phyloP scores from a whole-genome alignment of 1,140 invertebrate species.

The Brachionus manjavacas region DNA sequence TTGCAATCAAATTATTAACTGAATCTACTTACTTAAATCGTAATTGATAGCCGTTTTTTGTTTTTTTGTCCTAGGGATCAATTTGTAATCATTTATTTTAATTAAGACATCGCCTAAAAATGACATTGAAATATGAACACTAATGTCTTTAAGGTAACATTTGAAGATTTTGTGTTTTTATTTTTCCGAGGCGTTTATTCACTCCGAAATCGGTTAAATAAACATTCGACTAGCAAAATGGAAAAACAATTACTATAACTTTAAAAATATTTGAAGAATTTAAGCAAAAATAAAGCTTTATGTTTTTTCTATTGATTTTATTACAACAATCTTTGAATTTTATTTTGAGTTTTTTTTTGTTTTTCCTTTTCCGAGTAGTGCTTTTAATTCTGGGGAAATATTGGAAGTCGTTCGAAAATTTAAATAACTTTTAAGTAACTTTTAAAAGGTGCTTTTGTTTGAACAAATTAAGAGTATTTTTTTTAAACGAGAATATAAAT shows the following conservation, averaged over 20 bases:
- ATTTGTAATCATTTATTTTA: neutral
- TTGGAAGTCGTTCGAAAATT: neutral
- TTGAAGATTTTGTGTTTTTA: neutral
- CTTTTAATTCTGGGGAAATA: neutral
- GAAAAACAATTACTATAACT: neutral
- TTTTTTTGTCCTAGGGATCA: neutral
- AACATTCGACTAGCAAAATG: neutral
- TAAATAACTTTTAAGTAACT: neutral
- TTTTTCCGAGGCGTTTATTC: neutral
- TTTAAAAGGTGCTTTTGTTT: neutral
- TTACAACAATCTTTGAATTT: neutral
- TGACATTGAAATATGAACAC: conserved; percentile 3
- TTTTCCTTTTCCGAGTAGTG: neutral
- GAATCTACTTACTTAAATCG: neutral
- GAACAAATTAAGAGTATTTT: neutral
- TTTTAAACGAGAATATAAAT: neutral
- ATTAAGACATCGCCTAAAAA: neutral
- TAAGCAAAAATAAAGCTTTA: neutral
- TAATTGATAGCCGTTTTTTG: neutral
- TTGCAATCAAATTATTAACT: neutral
- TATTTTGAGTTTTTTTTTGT: neutral
- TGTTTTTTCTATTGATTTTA: neutral
- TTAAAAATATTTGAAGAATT: neutral
- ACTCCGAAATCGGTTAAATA: neutral
- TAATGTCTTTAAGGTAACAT: neutral